A percentile compares a stretch with the other conserved stretches of the same genome.
Conservation (phyloP, 2,888 invertebrate genomes). For the Endomychus coccineus region DNA sequence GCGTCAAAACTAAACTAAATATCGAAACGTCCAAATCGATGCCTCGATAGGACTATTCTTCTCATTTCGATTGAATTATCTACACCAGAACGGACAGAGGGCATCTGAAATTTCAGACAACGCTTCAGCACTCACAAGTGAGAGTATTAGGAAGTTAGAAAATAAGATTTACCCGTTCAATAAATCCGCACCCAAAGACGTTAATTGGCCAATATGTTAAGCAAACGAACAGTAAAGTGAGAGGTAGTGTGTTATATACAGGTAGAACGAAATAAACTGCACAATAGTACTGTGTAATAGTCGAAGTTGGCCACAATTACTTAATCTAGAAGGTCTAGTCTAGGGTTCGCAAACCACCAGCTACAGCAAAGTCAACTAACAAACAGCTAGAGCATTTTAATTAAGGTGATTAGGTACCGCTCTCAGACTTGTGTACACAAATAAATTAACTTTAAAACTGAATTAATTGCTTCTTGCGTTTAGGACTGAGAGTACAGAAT, state of each 20-base stretch:
- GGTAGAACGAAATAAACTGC: conserved; percentile 39
- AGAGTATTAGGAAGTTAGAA: no score
- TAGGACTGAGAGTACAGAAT: conserved; percentile 34
- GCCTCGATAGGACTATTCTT: no score
- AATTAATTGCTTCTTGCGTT: conserved; percentile 46
- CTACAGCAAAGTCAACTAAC: conserved; percentile 13
- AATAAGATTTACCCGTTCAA: no score
- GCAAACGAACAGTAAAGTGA: conserved; percentile 2
- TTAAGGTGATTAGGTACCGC: conserved; percentile 45
- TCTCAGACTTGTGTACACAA: conserved; percentile 41
- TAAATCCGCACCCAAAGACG: no score
- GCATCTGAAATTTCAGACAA: no score
- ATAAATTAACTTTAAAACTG: conserved; percentile 47
- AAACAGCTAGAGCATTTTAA: conserved; percentile 38
- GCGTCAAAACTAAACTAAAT: no score
- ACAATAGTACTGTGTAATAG: conserved; percentile 40
- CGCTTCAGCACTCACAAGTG: no score
- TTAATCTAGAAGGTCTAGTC: conserved; percentile 37
- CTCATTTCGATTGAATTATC: no score
- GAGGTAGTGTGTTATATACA: no score
- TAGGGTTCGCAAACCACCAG: not conserved
- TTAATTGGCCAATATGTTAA: conserved; percentile 17
- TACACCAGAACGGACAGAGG: no score
- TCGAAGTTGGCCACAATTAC: conserved; percentile 43
- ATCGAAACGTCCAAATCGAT: no score